These are phyloP conservation scores for Lophura nycthemera DNA, from an alignment of 2,113 vertebrate species.

Conservation along the genomic window DNA sequence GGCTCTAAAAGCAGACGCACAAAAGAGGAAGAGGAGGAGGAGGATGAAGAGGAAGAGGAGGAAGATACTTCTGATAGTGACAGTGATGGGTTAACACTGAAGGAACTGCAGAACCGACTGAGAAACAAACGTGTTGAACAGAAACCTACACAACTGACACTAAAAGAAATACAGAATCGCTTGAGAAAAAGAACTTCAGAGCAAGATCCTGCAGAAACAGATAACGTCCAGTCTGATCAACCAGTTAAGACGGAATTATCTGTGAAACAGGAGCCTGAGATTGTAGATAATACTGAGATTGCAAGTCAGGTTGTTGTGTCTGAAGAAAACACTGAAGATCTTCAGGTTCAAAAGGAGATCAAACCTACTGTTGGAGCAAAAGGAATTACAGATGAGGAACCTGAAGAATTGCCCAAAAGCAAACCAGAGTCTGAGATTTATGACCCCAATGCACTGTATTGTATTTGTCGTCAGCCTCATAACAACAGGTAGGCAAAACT, in stretches of 20 bases:
- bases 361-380: conserved; percentile 38
- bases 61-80: conserved; percentile 80
- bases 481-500: conserved; percentile 85
- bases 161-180: conserved; percentile 80
- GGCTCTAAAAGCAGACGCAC: background rate
- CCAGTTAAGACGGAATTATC: conserved; percentile 8
- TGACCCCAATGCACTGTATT: conserved; percentile 84
- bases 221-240: background rate
- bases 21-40: conserved; percentile 43
- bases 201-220: background rate
- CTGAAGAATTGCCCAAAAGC: conserved; percentile 19
- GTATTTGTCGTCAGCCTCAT: conserved; percentile 90
- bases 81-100: conserved; percentile 88
- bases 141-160: conserved; percentile 72
- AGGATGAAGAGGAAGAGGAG: conserved; percentile 30
- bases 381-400: conserved; percentile 36
- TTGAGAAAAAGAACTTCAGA: conserved; percentile 64
- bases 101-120: conserved; percentile 86
- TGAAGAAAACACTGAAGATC: conserved; percentile 61
- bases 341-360: conserved; percentile 57
- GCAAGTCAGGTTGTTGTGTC: conserved; percentile 65
- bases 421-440: conserved; percentile 82
- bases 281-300: conserved; percentile 61
- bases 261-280: conserved; percentile 57
- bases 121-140: conserved; percentile 70